These are phyloP conservation scores for Tupiocoris notatus DNA, from an alignment of 2,888 invertebrate genomes.

Conservation along the genomic window DNA sequence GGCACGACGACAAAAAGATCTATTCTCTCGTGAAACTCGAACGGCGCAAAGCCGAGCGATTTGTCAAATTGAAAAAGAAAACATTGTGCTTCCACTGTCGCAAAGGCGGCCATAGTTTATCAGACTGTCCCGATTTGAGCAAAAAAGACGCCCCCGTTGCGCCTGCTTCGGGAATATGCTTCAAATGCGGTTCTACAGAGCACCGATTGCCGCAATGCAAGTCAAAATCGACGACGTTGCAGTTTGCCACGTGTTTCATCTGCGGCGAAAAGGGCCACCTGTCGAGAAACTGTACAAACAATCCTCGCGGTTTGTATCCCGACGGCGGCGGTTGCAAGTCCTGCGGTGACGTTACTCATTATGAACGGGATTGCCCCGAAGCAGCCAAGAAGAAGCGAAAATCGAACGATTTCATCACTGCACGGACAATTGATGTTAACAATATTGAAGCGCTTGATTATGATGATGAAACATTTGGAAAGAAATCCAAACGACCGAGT, in stretches of 20 bases:
- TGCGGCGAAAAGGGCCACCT: constrained; percentile 86
- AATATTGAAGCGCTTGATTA: constrained; percentile 24
- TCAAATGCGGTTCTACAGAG: constrained; percentile 87
- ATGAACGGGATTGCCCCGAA: constrained; percentile 76
- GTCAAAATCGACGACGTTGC: constrained; percentile 58
- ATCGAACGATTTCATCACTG: not conserved
- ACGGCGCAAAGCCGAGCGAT: constrained; percentile 70
- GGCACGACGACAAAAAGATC: constrained; percentile 66
- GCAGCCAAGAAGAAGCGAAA: constrained; percentile 15
- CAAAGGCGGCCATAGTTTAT: constrained; percentile 74
- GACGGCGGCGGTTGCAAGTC: constrained; percentile 78
- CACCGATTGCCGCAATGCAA: constrained; percentile 74
- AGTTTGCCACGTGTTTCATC: constrained; percentile 84
- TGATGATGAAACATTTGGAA: not conserved
- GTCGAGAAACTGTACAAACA: constrained; percentile 82
- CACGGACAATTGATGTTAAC: constrained; percentile 9
- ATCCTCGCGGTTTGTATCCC: constrained; percentile 82
- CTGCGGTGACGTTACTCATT: constrained; percentile 83
- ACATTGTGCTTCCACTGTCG: constrained; percentile 74
- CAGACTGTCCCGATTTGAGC: constrained; percentile 75
- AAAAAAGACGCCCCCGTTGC: constrained; percentile 53
- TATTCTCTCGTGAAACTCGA: constrained; percentile 67
- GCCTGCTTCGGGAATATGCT: constrained; percentile 69
- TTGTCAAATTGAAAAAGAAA: constrained; percentile 64
- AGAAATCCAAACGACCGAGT: not conserved